Conservation (phyloP, 2,888 invertebrate genomes). For the Therioaphis trifolii region DNA sequence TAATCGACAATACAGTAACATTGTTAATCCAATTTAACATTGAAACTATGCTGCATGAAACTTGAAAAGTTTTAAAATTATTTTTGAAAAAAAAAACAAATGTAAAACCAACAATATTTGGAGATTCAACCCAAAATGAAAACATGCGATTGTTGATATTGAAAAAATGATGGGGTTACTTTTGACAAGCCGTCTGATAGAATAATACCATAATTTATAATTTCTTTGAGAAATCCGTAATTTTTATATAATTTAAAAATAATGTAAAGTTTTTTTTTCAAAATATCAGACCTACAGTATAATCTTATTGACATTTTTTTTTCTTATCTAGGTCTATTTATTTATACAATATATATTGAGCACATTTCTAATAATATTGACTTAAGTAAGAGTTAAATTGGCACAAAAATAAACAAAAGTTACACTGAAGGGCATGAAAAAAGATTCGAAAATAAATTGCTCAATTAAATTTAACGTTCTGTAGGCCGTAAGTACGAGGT, state of each 20-base stretch:
- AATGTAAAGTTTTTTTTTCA: neutral
- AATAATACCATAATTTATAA: slow-evolving; percentile 1
- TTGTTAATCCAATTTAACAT: too few relatives aligned
- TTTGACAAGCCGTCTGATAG: slow-evolving; percentile 7
- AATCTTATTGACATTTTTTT: slow-evolving; percentile 41
- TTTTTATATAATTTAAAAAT: slow-evolving; percentile 40
- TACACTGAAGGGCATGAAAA: slow-evolving; percentile 46
- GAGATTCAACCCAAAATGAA: too few relatives aligned
- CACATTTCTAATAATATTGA: slow-evolving; percentile 60
- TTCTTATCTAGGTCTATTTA: slow-evolving; percentile 44
- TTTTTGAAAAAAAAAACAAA: too few relatives aligned
- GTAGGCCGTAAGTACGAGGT: slow-evolving; percentile 54
- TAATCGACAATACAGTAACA: too few relatives aligned
- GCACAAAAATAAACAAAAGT: slow-evolving; percentile 43
- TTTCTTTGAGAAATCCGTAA: slow-evolving; percentile 49
- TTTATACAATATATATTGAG: slow-evolving; percentile 62
- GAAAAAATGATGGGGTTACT: neutral
- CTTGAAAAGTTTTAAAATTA: too few relatives aligned
- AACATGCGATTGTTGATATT: neutral
- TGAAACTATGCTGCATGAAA: too few relatives aligned
- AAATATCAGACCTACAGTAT: slow-evolving; percentile 55
- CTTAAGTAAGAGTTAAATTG: slow-evolving; percentile 60
- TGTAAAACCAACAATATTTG: too few relatives aligned
- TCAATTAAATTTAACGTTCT: slow-evolving; percentile 41
- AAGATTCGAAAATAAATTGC: slow-evolving; percentile 49